These are phyloP conservation scores for Eretmocerus hayati DNA, from an alignment of 2,888 invertebrate species.

Conservation along the genomic window DNA sequence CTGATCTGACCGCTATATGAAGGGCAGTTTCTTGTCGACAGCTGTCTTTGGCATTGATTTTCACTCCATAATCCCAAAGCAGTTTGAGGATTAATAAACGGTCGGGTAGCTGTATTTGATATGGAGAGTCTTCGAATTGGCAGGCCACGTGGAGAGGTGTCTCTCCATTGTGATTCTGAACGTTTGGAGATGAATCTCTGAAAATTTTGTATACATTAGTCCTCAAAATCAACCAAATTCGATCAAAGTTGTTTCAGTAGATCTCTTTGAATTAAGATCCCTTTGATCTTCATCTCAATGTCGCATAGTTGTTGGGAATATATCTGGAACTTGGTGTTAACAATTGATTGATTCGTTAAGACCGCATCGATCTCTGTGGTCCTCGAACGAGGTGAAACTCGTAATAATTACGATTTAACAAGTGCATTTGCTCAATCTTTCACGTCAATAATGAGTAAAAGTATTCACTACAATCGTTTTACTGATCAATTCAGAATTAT, in stretches of 20 bases:
- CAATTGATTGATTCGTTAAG: background rate
- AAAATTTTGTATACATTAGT: no score
- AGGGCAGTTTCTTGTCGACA: slow-evolving; percentile 1
- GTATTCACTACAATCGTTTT: no score
- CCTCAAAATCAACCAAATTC: no score
- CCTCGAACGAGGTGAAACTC: no score
- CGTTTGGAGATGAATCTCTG: background rate
- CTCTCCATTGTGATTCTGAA: background rate
- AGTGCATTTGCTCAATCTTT: no score
- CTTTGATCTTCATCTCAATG: no score
- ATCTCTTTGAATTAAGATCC: no score
- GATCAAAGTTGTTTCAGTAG: no score
- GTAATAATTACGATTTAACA: no score
- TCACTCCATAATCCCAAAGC: slow-evolving; percentile 4
- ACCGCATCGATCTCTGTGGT: background rate
- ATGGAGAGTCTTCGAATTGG: background rate
- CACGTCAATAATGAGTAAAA: no score
- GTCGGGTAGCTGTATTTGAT: background rate
- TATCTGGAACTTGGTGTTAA: background rate
- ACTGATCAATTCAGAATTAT: no score
- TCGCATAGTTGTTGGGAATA: no score
- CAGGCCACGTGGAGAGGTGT: slow-evolving; percentile 5
- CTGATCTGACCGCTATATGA: slow-evolving; percentile 4
- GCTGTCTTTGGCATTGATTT: slow-evolving; percentile 4
- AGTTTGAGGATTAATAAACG: slow-evolving; percentile 1